A percentile compares a stretch with the other conserved stretches of the same genome.
Evolutionary conservation across 2,797 vertebrate genomes (phyloP).

Genomic region (Zenarchopterus dispar): DNA sequence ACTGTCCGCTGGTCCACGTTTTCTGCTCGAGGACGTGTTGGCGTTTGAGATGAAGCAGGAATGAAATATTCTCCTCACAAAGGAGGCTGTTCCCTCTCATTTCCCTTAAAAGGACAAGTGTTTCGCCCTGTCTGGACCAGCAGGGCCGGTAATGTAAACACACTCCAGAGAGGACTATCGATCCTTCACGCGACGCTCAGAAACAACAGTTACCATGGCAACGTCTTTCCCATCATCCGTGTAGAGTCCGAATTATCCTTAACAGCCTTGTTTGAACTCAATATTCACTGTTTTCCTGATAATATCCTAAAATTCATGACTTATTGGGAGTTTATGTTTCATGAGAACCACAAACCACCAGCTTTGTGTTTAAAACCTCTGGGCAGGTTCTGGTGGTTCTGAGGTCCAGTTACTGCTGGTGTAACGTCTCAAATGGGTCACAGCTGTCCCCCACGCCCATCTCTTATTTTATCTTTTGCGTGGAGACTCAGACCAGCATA

Average conservation of each 20-base stretch:
- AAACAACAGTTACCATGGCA: conserved; percentile 47
- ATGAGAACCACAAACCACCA: not conserved
- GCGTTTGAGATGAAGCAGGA: conserved; percentile 42
- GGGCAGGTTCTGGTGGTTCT: too few species aligned
- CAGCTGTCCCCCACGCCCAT: conserved; percentile 61
- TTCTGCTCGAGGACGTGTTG: not conserved
- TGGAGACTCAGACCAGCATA: conserved; percentile 46
- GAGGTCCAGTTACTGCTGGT: conserved; percentile 4
- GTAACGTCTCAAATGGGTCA: conserved; percentile 36
- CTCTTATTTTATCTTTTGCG: conserved; percentile 66
- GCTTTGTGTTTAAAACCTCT: conserved; percentile 39
- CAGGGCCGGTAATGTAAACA: conserved; percentile 61
- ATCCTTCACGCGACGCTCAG: conserved; percentile 25
- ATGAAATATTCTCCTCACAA: conserved; percentile 25
- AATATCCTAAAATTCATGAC: too few species aligned
- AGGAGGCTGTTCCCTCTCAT: conserved; percentile 12
- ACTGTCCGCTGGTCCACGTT: not conserved
- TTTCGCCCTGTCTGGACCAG: conserved; percentile 49
- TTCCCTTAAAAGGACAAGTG: conserved; percentile 79
- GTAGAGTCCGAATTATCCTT: conserved; percentile 13
- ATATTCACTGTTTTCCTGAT: too few species aligned
- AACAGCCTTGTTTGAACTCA: not conserved
- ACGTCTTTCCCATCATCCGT: conserved; percentile 22
- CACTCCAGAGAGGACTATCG: conserved; percentile 61
- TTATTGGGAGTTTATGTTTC: not conserved